Base-by-base conservation (phyloP, 1,140 invertebrate genomes). In the Drosophila guanche region DNA sequence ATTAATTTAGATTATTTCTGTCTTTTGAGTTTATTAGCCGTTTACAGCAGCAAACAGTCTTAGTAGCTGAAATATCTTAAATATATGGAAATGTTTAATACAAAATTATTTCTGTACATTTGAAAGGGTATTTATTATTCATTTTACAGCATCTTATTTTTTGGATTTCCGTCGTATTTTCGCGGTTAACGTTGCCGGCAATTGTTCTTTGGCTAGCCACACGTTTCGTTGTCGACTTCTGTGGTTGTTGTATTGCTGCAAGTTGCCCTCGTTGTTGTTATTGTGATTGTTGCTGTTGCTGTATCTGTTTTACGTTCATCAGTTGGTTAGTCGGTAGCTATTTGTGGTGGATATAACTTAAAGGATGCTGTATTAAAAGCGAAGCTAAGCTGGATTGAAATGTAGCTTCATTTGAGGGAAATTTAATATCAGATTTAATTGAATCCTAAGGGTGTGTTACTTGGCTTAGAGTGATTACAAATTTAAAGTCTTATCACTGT, bases 181-280 rank as follows among this genome's bases (percentile, higher is more conserved):
- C 60, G 81, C 68, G 80, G 81, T 85, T 77, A 81, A 85, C 86
- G 81, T 85, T 86, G 77, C 78, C 71, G 81, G 76, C 71, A 84
- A 71, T 84, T 84, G 79, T 72, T 79, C 60, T 59, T 75, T 42
- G 53, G 70, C 53, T 66, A 55, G 60, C 50, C 70, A 43, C 71
- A 67, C 70, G 47, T 37, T 55, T 51, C 57, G 59, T 74, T 73
- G 43, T 74, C 59, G 54, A 65, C 70, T 37, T 71, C 48, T 66
- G 60, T 67, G 52, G 61, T 47, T 47, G 52, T 52, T 42, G 27
- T 37, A 12, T 12, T 45, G 40, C 45, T 55, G 60, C 25, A 47
- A 8, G 47, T 68, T 43, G 29, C 67, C 48, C 51, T 47, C 33
- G 48, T 66, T 65, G 51, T 51, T 79, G 80, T 59, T 68, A 42